Percentiles rank a stretch among this genome's conserved stretches.
phyloP scores from a whole-genome alignment of 2,888 invertebrate species.

The Chalcis sispes region DNA sequence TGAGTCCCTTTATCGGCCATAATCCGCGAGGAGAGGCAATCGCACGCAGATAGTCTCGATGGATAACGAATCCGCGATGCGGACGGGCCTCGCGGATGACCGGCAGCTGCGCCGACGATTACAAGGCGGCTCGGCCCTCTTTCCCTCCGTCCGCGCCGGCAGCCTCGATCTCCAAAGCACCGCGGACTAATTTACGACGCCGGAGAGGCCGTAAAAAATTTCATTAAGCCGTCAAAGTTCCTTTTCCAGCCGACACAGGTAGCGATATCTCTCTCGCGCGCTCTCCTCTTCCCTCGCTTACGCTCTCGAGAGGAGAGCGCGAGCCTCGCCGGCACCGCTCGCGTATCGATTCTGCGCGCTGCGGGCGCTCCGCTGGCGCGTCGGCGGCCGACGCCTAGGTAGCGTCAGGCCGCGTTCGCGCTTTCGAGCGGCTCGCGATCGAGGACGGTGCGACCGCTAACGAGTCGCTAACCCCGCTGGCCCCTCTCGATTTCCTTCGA shows the following conservation, averaged over 20 bases:
- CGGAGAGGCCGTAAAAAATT: slow-evolving; percentile 65
- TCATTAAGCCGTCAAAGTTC: slow-evolving; percentile 64
- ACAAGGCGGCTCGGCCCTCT: neutral
- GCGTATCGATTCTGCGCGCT: slow-evolving; percentile 44
- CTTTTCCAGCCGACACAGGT: too few species aligned
- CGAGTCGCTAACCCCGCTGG: too few species aligned
- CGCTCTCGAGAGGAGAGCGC: neutral
- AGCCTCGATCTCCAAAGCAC: slow-evolving; percentile 12
- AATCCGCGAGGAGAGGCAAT: slow-evolving; percentile 3
- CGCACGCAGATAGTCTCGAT: neutral
- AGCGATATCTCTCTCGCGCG: too few species aligned
- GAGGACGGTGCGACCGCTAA: too few species aligned
- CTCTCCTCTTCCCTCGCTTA: slow-evolving; percentile 50
- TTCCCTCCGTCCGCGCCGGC: neutral
- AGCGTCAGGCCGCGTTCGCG: too few species aligned
- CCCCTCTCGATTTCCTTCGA: too few species aligned
- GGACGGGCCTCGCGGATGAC: slow-evolving; percentile 5
- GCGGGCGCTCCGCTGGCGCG: slow-evolving; percentile 19
- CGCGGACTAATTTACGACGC: slow-evolving; percentile 61
- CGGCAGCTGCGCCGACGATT: slow-evolving; percentile 19
- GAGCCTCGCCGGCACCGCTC: neutral
- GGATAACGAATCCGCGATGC: slow-evolving; percentile 3
- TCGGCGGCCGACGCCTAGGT: slow-evolving; percentile 29
- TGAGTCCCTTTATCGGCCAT: slow-evolving; percentile 33
- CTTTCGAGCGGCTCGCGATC: neutral